These are phyloP conservation scores for Ectemnius lituratus DNA, from an alignment of 2,888 invertebrate genomes.

Conservation along the genomic window DNA sequence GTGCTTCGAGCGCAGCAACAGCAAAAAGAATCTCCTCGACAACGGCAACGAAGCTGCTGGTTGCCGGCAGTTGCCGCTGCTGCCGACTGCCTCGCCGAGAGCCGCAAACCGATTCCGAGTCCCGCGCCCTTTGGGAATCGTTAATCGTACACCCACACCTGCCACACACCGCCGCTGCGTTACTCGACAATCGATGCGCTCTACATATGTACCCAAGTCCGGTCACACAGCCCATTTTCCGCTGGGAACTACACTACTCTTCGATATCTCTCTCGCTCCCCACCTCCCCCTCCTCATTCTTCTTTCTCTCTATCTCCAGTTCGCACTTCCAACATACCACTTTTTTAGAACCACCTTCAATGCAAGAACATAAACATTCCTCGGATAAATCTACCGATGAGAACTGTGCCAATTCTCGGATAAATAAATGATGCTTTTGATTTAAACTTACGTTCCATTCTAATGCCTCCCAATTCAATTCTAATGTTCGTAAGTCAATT, in stretches of 20 bases:
- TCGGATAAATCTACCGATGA: too few relatives aligned
- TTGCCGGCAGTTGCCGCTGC: slow-evolving; percentile 11
- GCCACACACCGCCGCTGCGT: slow-evolving; percentile 6
- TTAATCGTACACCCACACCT: slow-evolving; percentile 38
- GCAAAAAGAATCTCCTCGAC: slow-evolving; percentile 6
- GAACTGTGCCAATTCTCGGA: too few relatives aligned
- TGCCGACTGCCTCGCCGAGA: background rate
- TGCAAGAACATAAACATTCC: too few relatives aligned
- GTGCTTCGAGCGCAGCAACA: background rate
- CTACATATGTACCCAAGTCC: slow-evolving; percentile 8
- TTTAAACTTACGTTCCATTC: too few relatives aligned
- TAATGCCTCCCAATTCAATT: too few relatives aligned
- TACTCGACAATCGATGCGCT: slow-evolving; percentile 19
- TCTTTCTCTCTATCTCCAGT: too few relatives aligned
- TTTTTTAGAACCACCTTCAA: too few relatives aligned
- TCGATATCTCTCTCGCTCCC: background rate
- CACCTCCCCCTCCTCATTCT: background rate
- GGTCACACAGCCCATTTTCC: slow-evolving; percentile 10
- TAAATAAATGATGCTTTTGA: too few relatives aligned
- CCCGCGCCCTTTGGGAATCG: slow-evolving; percentile 33
- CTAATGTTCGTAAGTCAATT: too few relatives aligned
- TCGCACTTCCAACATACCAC: too few relatives aligned
- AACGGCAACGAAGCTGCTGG: background rate
- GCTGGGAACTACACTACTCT: background rate
- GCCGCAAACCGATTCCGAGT: slow-evolving; percentile 27